These are phyloP conservation scores for Grallaria varia DNA, from an alignment of 2,113 vertebrate genomes.

Conservation along the genomic window DNA sequence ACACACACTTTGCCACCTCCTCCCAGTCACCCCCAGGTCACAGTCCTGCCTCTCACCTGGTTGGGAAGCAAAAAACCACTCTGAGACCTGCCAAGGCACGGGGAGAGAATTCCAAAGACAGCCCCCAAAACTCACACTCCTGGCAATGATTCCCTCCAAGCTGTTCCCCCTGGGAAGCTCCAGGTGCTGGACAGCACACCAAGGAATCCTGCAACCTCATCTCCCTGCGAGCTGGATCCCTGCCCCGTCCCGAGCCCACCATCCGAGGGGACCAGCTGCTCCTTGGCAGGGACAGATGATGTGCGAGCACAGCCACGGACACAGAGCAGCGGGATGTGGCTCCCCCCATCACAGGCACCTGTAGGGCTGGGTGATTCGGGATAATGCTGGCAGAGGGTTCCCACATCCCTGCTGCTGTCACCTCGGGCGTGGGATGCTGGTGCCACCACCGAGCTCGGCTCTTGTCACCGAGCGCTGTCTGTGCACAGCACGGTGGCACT, in stretches of 20 bases:
- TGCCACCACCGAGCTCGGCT: neutral
- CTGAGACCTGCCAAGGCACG: neutral
- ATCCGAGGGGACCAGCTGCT: neutral
- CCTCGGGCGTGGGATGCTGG: neutral
- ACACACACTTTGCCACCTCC: neutral
- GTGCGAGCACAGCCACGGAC: neutral
- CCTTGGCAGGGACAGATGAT: neutral
- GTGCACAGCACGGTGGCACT: neutral
- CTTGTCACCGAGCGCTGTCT: neutral
- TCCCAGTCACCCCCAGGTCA: neutral
- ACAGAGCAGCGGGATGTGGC: neutral
- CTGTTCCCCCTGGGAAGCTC: neutral
- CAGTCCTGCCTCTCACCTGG: neutral
- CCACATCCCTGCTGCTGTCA: rapidly evolving
- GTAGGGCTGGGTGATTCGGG: rapidly evolving
- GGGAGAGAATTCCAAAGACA: neutral
- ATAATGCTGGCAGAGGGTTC: neutral
- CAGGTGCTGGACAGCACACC: neutral
- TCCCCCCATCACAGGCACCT: neutral
- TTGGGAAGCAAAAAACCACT: neutral
- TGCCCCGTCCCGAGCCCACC: neutral
- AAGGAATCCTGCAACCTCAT: neutral
- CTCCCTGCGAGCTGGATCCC: neutral
- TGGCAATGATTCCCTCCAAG: neutral
- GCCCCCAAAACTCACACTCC: rapidly evolving